Conservation (phyloP, 2,113 vertebrate species). For the Heteronetta atricapilla region DNA sequence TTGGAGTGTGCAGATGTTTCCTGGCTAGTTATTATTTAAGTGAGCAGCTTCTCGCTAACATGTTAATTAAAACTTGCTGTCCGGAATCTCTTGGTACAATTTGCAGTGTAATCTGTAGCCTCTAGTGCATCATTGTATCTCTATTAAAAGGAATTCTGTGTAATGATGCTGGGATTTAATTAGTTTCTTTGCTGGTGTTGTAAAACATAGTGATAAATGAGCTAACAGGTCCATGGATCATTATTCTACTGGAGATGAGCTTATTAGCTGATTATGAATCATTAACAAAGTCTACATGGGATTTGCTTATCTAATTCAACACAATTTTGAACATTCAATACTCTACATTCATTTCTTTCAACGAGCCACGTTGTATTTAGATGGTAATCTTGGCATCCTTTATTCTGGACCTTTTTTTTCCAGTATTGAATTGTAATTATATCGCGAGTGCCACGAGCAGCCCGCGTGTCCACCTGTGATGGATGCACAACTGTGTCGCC, state of each 20-base stretch:
- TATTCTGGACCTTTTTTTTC: constrained; percentile 10
- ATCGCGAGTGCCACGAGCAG: not conserved
- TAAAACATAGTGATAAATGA: constrained; percentile 99
- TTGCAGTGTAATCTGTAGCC: constrained; percentile 89
- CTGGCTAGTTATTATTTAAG: constrained; percentile 79
- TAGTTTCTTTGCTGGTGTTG: constrained; percentile 97
- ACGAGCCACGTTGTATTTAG: constrained; percentile 65
- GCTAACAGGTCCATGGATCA: constrained; percentile 94
- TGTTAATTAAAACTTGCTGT: constrained; percentile 92
- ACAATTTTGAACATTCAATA: constrained; percentile 82
- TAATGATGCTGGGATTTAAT: constrained; percentile 99
- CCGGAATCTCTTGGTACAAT: constrained; percentile 90
- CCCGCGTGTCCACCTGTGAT: not conserved
- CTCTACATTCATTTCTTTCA: constrained; percentile 76
- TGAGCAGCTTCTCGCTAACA: constrained; percentile 80
- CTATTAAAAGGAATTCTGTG: constrained; percentile 98
- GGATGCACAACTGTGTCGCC: not conserved
- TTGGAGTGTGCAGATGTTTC: constrained; percentile 71
- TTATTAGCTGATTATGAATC: constrained; percentile 96
- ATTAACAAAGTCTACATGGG: constrained; percentile 87
- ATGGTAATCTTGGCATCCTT: constrained; percentile 68
- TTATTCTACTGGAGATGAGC: constrained; percentile 93
- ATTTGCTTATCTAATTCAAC: constrained; percentile 85
- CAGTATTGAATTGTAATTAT: constrained; percentile 50
- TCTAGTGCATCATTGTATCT: constrained; percentile 97